Percentiles rank a stretch among this genome's conserved stretches.
Evolutionary conservation across 2,113 vertebrate genomes (phyloP).

Genomic region (Pituophis catenifer): DNA sequence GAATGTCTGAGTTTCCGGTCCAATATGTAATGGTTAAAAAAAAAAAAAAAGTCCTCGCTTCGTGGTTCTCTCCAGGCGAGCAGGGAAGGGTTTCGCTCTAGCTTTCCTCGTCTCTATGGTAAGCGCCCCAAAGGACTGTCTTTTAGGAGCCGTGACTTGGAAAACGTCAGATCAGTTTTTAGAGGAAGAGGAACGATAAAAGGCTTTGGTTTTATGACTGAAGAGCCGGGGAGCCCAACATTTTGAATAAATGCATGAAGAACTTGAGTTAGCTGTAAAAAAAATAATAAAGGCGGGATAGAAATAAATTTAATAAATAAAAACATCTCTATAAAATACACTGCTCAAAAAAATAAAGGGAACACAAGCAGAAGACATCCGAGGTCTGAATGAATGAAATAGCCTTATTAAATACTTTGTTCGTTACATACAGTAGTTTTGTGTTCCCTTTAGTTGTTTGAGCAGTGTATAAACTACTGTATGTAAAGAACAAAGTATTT

Average conservation of each 20-base stretch:
- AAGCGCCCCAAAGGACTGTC: neutral
- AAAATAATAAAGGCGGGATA: neutral
- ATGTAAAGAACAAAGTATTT: no score
- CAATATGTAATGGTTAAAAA: neutral
- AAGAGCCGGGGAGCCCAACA: neutral
- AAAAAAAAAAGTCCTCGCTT: no score
- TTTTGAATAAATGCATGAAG: neutral
- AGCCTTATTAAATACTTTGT: no score
- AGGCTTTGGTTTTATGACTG: neutral
- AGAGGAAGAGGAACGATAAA: neutral
- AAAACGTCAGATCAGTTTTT: neutral
- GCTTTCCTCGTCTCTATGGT: neutral
- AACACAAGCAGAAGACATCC: no score
- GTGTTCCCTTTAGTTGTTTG: no score
- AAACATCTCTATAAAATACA: neutral
- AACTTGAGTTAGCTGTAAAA: neutral
- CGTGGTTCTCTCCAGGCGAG: neutral
- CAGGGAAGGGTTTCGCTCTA: neutral
- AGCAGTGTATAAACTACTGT: no score
- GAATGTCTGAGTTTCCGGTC: neutral
- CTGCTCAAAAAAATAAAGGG: no score
- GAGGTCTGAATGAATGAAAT: no score
- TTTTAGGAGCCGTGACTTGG: neutral
- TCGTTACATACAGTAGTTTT: no score
- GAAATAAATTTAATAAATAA: neutral